Percentiles rank a stretch among this genome's conserved stretches.
Conservation (phyloP, 1,140 invertebrate species). For the Drosophila nasuta region DNA sequence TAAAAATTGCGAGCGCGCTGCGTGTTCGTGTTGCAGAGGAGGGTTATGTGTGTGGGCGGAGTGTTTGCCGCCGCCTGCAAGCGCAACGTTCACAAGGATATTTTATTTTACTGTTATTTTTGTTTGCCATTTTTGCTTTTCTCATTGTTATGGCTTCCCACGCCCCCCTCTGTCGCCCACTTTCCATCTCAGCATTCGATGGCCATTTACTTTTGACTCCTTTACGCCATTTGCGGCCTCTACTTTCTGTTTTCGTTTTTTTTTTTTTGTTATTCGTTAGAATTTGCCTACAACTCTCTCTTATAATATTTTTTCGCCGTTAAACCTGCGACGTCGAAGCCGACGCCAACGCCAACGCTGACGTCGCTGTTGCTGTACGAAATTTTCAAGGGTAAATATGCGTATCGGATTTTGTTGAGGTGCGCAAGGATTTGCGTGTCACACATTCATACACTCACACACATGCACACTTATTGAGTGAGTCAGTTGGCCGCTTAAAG, state of each 20-base stretch:
- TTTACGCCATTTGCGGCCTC: conserved; percentile 54
- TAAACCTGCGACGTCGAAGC: background rate
- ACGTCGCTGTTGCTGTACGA: conserved; percentile 9
- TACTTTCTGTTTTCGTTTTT: conserved; percentile 24
- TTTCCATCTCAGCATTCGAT: conserved; percentile 20
- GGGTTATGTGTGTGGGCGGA: conserved; percentile 28
- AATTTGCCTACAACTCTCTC: background rate
- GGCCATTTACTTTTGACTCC: conserved; percentile 46
- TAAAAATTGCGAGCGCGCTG: conserved; percentile 42
- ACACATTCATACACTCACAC: conserved; percentile 10
- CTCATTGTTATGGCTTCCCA: conserved; percentile 35
- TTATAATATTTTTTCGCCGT: conserved; percentile 28
- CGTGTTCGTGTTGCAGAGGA: conserved; percentile 33
- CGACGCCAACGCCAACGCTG: background rate
- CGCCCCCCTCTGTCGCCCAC: background rate
- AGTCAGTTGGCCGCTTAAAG: conserved; percentile 36
- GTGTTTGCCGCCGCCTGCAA: conserved; percentile 61
- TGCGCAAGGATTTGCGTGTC: conserved; percentile 48
- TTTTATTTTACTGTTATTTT: conserved; percentile 75
- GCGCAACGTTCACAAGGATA: conserved; percentile 71
- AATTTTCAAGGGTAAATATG: conserved; percentile 77
- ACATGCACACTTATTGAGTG: conserved; percentile 1
- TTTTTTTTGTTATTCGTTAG: conserved; percentile 23
- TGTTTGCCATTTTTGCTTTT: conserved; percentile 46
- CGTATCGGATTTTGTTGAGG: conserved; percentile 62